Evolutionary conservation across 2,113 vertebrate genomes (phyloP), one percentile per base, ranked within the genome.

Genomic region (Chaetops frenatus): DNA sequence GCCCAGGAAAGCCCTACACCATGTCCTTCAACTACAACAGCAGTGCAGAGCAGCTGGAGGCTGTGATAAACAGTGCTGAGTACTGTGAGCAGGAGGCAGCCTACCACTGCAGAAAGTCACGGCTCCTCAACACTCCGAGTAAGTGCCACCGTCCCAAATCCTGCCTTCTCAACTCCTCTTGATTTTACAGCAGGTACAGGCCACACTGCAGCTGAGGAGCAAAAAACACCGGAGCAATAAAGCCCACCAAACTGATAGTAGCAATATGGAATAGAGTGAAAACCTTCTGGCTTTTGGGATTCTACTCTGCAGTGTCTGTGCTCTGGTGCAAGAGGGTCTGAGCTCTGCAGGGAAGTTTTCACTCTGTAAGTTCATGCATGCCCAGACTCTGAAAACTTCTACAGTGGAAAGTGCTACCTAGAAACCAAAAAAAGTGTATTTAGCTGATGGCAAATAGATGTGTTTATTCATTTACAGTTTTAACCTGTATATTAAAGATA

Each of bases 81-180:
- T 97, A 99, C 94, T 99, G 99, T 7, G 99, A 99, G 65, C 99
- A 99, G 95, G 99, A 99, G 95, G 98, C 99, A 73, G 96, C 98
- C 29, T 99, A 99, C 97, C 97, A 97, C 95, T 99, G 99, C 97
- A 98, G 93, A 96, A 99, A 97, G 90, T 99, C 99, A 53, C 98
- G 99, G 15, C 98, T 99, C 45, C 98, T 99, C 42, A 99, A 99
- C 84, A 98, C 98, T 0, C 98, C 98, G 3, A 99, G 99, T 99
- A 97, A 98, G 98, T 81, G 51, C 31, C 15, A 12, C 1, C 1
- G 57, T 64, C 72, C 35, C 50, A 89, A 33, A 77, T 15, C 45
- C 54, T 81, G 71, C 62, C 60, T 72, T 71, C 42, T 48, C 28
- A 73, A 33, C n/a, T 64, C 12, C 18, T 21, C 4, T 3, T 29